Conservation (phyloP, 2,797 vertebrate species). For the Propithecus deckenii region DNA sequence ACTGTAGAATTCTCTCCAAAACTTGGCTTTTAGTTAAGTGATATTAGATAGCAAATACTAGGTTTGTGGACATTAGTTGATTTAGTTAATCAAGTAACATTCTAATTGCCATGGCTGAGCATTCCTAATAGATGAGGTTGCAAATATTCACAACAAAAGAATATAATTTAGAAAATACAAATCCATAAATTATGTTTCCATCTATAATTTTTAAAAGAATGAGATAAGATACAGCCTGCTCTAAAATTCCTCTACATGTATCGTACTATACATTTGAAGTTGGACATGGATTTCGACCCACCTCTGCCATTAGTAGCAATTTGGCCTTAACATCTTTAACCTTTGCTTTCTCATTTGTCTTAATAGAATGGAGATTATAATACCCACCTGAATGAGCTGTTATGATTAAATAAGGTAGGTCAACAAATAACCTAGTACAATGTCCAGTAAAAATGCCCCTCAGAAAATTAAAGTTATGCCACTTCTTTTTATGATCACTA, state of each 20-base stretch:
- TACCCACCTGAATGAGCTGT: background rate
- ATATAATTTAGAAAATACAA: slow-evolving; percentile 39
- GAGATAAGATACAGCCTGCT: background rate
- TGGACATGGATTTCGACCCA: background rate
- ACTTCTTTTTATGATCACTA: background rate
- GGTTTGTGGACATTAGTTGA: too few relatives aligned
- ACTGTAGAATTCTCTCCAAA: too few relatives aligned
- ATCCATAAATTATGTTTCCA: background rate
- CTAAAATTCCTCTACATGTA: background rate
- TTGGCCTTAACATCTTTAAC: background rate
- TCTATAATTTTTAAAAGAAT: background rate
- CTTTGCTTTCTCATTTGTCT: background rate
- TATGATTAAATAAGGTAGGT: background rate
- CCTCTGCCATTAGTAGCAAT: background rate
- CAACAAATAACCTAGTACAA: background rate
- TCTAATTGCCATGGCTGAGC: too few relatives aligned
- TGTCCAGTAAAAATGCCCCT: background rate
- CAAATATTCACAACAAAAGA: background rate
- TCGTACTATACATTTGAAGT: background rate
- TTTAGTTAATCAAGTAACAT: too few relatives aligned
- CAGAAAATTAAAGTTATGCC: background rate
- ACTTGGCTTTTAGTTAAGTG: too few relatives aligned
- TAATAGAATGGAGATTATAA: background rate
- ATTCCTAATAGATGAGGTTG: background rate
- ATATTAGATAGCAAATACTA: too few relatives aligned